Base-by-base conservation (phyloP, 1,140 invertebrate genomes). In the Tetragnatha versicolor region DNA sequence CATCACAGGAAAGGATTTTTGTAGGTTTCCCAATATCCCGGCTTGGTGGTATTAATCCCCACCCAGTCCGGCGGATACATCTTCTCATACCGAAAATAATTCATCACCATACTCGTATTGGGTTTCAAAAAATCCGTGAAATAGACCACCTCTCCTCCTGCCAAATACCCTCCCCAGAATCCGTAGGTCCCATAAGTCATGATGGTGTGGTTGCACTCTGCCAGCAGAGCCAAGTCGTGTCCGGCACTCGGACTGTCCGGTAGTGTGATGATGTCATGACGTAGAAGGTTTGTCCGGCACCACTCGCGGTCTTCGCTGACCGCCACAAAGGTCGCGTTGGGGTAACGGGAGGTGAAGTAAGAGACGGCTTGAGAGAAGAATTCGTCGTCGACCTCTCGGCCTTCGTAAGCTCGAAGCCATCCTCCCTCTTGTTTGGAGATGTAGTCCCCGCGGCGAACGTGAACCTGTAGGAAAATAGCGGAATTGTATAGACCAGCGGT, bases 261-360 rank as follows among this genome's bases (percentile, higher is more conserved):
- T 2, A 27, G 14, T 29, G 66, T 29, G 25, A 37, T 14, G 6
- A 79, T 83, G 45, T 84, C 85, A 37, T 83, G 37, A 1, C 9
- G 83, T 37, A 70, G 53, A 10, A 84, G 33, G 60, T 84, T 72
- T 14, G 68, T 37, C 17, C 87, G 86, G 83, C 90, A 91, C 90
- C 90, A 91, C 3, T 70, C 79, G 49, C 89, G 88, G 81, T 90
- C 90, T 82, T 91, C 90, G 82, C 89, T 91, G 45, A 90, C 87
- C 3, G 90, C 86, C 27, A 90, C 82, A 82, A 91, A 91, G 5
- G 90, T 79, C 3, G 87, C 85, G 31, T 79, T 70, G 29, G 20
- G 17, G 42, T 82, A 90, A 82, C 89, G 89, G n/a, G 78, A 80
- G 49, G 85, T 83, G 79, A 88, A 91, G 79, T 90, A 88, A 72